These are phyloP conservation scores for Rosalia funebris DNA, from an alignment of 2,888 invertebrate species.

Conservation along the genomic window DNA sequence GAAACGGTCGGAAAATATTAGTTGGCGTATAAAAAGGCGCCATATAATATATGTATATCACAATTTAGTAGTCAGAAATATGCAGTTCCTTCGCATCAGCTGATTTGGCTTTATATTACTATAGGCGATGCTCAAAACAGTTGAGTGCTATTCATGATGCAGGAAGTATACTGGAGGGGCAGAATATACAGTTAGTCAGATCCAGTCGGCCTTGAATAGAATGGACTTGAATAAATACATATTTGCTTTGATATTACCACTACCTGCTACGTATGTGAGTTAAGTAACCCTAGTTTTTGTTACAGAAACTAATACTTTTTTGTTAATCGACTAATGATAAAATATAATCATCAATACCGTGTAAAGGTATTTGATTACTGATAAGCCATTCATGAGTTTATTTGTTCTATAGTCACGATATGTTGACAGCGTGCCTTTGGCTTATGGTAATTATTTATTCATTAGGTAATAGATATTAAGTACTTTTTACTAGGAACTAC, in stretches of 20 bases:
- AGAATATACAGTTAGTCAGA: constrained; percentile 49
- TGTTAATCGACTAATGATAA: constrained; percentile 21
- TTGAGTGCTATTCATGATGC: constrained; percentile 36
- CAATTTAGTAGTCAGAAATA: too few species aligned
- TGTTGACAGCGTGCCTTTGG: constrained; percentile 21
- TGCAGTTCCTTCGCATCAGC: constrained; percentile 5
- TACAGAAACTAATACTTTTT: constrained; percentile 6
- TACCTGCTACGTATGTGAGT: constrained; percentile 13
- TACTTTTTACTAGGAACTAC: constrained; percentile 9
- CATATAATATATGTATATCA: too few species aligned
- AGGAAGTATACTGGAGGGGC: constrained; percentile 46
- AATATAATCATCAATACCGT: constrained; percentile 27
- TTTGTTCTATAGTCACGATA: constrained; percentile 6
- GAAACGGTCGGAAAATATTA: too few species aligned
- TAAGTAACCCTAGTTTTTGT: constrained; percentile 8
- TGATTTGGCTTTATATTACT: constrained; percentile 14
- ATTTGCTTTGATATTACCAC: constrained; percentile 21
- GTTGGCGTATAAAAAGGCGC: too few species aligned
- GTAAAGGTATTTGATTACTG: constrained; percentile 4
- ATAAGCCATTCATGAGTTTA: constrained; percentile 15
- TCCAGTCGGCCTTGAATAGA: constrained; percentile 51
- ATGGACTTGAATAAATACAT: constrained; percentile 36
- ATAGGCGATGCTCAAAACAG: constrained; percentile 19
- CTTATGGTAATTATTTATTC: constrained; percentile 23
- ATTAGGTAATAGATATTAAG: constrained; percentile 12